Evolutionary conservation across 2,888 invertebrate genomes (phyloP).

Genomic region (Drosophila diplacantha): DNA sequence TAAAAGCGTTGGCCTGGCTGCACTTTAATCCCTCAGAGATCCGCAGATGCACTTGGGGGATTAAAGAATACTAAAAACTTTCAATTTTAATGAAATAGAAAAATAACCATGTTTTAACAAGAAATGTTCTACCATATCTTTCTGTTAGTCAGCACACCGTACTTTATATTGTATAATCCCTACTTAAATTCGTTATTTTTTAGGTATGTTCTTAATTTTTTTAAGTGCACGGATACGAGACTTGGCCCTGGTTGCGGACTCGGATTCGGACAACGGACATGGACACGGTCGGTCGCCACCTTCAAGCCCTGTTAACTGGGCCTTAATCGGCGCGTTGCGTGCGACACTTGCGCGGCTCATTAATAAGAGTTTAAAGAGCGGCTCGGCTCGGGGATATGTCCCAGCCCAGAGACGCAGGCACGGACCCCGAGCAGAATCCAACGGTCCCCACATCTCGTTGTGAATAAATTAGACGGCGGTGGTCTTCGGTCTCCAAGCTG

Average conservation of each 20-base stretch:
- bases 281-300: conserved; percentile 52
- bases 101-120: too few species aligned
- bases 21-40: conserved; percentile 52
- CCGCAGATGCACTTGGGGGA: conserved; percentile 8
- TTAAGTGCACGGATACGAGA: conserved; percentile 7
- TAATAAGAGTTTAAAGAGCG: conserved; percentile 67
- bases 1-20: conserved; percentile 59
- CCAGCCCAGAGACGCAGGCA: conserved; percentile 16
- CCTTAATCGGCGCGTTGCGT: conserved; percentile 69
- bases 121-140: too few species aligned
- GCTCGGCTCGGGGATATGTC: conserved; percentile 43
- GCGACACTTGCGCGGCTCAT: conserved; percentile 69
- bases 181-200: background rate
- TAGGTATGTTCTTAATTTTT: background rate
- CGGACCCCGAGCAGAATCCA: conserved; percentile 12
- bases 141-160: too few species aligned
- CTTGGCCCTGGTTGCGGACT: conserved; percentile 5
- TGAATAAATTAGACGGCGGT: conserved; percentile 74
- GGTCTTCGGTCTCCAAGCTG: conserved; percentile 45
- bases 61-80: too few species aligned
- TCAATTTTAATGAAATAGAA: too few species aligned
- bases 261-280: conserved; percentile 25
- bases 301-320: conserved; percentile 64
- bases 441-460: conserved; percentile 48
- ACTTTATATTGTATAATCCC: background rate